Percentiles rank a stretch among this genome's conserved stretches.
These are phyloP conservation scores for Podocnemis expansa DNA, from an alignment of 2,113 vertebrate genomes.

Conservation along the genomic window DNA sequence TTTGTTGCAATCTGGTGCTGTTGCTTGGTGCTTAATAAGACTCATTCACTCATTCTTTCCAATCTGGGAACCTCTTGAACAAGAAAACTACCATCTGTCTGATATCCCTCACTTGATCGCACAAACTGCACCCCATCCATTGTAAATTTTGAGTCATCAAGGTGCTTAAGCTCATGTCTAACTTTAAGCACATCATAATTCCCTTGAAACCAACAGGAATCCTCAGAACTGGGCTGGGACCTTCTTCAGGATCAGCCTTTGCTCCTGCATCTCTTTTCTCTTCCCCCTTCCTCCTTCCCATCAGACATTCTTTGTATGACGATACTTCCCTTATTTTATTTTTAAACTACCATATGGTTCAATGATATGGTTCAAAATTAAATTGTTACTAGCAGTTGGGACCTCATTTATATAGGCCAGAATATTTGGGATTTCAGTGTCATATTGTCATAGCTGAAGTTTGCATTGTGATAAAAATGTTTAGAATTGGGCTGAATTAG, in stretches of 20 bases:
- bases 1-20: neutral
- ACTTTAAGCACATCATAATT: neutral
- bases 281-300: neutral
- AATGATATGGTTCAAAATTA: neutral
- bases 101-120: neutral
- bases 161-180: neutral
- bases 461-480: constrained; percentile 4
- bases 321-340: neutral
- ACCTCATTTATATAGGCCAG: constrained; percentile 22
- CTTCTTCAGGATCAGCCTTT: neutral
- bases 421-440: constrained; percentile 27
- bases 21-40: neutral
- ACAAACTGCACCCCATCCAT: neutral
- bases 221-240: neutral
- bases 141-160: neutral
- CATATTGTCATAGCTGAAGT: neutral
- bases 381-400: neutral
- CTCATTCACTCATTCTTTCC: neutral
- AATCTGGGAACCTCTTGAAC: neutral
- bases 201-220: neutral
- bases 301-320: neutral
- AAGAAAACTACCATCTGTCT: neutral
- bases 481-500: neutral
- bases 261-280: neutral
- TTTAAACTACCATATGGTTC: neutral